Evolutionary conservation across 2,888 invertebrate genomes (phyloP).

Genomic region (Cheilosia vernalis): DNA sequence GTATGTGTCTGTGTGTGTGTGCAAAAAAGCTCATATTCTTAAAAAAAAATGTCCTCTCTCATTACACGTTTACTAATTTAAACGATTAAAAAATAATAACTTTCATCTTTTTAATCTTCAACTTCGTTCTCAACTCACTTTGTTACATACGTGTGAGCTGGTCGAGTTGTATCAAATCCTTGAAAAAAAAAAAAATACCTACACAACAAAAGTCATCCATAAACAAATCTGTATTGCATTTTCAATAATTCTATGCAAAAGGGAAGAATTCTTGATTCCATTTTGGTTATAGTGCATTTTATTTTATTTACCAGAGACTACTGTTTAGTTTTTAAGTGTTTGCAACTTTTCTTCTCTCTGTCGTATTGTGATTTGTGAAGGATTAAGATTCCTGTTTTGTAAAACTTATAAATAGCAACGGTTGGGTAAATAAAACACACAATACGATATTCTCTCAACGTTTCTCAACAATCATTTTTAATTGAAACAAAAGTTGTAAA

Average conservation of each 20-base stretch:
- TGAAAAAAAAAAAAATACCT: not conserved
- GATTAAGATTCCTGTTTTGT: too few relatives aligned
- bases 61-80: not conserved
- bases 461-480: constrained; percentile 31
- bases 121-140: constrained; percentile 64
- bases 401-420: not conserved
- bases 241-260: constrained; percentile 20
- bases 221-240: constrained; percentile 44
- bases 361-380: constrained; percentile 14
- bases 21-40: constrained; percentile 51
- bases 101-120: constrained; percentile 40
- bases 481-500: constrained; percentile 49
- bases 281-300: constrained; percentile 1
- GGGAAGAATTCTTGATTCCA: constrained; percentile 47
- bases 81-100: constrained; percentile 26
- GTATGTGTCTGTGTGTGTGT: constrained; percentile 39
- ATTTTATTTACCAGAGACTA: not conserved
- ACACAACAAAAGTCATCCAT: constrained; percentile 6
- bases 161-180: constrained; percentile 49
- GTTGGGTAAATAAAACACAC: constrained; percentile 6
- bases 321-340: constrained; percentile 28
- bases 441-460: constrained; percentile 7
- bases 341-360: constrained; percentile 20
- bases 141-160: constrained; percentile 48
- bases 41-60: constrained; percentile 1